Evolutionary conservation across 2,113 vertebrate species (phyloP), one percentile per base, ranked within the genome.

Genomic region (Trachemys scripta): DNA sequence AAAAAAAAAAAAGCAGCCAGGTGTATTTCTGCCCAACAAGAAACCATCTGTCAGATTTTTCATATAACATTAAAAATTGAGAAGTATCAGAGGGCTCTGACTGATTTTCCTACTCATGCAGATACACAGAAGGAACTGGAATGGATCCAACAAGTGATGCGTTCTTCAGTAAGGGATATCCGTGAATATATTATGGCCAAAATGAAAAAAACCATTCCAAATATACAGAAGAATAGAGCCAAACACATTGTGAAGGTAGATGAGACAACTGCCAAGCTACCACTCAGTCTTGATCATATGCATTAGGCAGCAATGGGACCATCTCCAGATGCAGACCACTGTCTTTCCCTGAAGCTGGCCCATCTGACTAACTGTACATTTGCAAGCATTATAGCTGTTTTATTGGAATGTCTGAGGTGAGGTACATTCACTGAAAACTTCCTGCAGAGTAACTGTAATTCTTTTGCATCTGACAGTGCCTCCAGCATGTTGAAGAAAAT

Each of bases 191-290:
- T 85, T 45, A 82, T 10, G 42, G 51, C 22, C 31, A 79, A 81
- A 22, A 65, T 0, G 31, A 69, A 69, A 1, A 27, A 1, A 13
- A 8, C 12, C 4, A 42, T 5, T 0, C 0, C 45, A 87, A 79
- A 42, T 20, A 35, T 1, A 17, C 2, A 29, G 16, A 11, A 22
- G 50, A 80, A 83, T 57, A 31, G 5, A 31, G 47, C 20, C 45
- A 65, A 57, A 10, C 10, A 22, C 16, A 91, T 17, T 27, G 10
- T 20, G 82, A 93, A 89, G 24, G 57, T 29, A 82, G 83, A 95
- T 19, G 65, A 69, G 29, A 62, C 31, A 35, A 85, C 17, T 4
- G 2, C 45, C 27, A 90, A 49, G 17, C 38, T 89, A 3, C 25
- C 84, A 75, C 85, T 25, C 1, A 57, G 78, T 35, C 11, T 82